These are phyloP conservation scores for Mantis religiosa DNA, from an alignment of 2,888 invertebrate species.

Conservation along the genomic window DNA sequence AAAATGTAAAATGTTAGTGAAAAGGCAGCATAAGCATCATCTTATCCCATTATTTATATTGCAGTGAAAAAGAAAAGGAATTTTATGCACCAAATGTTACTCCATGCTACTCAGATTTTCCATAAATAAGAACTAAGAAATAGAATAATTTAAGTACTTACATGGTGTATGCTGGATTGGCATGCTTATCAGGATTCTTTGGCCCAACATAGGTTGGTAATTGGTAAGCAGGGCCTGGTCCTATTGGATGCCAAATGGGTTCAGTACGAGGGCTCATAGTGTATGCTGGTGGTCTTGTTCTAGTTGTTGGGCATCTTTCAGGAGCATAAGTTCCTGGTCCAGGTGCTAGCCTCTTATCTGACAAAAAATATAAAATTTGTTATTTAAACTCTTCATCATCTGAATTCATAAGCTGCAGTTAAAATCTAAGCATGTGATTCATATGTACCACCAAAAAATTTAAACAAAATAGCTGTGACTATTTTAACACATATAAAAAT, in stretches of 20 bases:
- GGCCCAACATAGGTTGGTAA: not conserved
- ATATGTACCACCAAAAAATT: no score
- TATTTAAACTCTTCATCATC: no score
- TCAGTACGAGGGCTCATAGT: not conserved
- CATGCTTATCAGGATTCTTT: not conserved
- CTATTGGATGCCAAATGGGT: not conserved
- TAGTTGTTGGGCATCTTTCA: not conserved
- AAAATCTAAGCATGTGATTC: no score
- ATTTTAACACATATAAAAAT: no score
- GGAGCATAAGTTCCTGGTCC: constrained; percentile 1
- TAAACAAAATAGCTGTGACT: no score
- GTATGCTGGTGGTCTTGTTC: not conserved
- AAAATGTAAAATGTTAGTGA: no score
- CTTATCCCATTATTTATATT: no score
- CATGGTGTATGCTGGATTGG: not conserved
- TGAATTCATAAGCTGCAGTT: no score
- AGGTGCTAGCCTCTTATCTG: not conserved
- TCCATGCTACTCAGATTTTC: not conserved
- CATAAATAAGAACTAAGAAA: not conserved
- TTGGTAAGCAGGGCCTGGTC: not conserved
- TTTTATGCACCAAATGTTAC: no score
- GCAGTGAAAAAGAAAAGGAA: no score
- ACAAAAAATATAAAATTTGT: no score
- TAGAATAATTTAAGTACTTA: not conserved
- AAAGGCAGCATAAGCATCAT: no score